Conservation (phyloP, 2,113 vertebrate species). For the Ondatra zibethicus region DNA sequence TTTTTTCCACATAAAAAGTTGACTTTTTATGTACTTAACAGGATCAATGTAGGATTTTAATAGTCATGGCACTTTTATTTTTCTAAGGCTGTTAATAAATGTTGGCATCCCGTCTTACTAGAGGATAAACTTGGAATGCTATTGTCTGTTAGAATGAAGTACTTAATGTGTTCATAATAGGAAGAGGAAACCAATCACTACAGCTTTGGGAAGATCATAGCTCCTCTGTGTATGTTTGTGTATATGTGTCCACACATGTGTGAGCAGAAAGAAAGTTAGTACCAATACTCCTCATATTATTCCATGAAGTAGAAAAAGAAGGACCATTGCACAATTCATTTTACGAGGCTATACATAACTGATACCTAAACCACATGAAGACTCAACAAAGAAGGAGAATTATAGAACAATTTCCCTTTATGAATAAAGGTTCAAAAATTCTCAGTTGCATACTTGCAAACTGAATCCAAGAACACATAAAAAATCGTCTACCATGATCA, state of each 20-base stretch:
- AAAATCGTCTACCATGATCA: background rate
- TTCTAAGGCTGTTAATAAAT: slow-evolving; percentile 25
- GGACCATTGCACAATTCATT: background rate
- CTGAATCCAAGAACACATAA: background rate
- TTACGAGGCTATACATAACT: background rate
- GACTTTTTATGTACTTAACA: background rate
- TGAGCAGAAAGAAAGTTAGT: background rate
- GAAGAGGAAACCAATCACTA: background rate
- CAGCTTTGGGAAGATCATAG: background rate
- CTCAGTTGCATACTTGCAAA: background rate
- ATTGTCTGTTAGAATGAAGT: background rate
- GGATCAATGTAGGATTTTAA: slow-evolving; percentile 21
- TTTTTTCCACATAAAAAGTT: too few species aligned
- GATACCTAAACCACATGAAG: background rate
- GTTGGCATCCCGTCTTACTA: background rate
- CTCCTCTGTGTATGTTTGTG: background rate
- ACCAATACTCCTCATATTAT: background rate
- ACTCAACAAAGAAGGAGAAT: background rate
- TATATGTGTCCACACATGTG: background rate
- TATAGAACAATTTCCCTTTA: background rate
- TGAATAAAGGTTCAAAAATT: background rate
- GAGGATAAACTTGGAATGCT: background rate
- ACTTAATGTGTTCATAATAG: background rate
- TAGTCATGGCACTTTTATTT: background rate
- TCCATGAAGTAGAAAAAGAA: background rate